Percentiles rank a stretch among this genome's conserved stretches.
Evolutionary conservation across 2,888 invertebrate genomes (phyloP).

Genomic region (Trachelus troglodyta): DNA sequence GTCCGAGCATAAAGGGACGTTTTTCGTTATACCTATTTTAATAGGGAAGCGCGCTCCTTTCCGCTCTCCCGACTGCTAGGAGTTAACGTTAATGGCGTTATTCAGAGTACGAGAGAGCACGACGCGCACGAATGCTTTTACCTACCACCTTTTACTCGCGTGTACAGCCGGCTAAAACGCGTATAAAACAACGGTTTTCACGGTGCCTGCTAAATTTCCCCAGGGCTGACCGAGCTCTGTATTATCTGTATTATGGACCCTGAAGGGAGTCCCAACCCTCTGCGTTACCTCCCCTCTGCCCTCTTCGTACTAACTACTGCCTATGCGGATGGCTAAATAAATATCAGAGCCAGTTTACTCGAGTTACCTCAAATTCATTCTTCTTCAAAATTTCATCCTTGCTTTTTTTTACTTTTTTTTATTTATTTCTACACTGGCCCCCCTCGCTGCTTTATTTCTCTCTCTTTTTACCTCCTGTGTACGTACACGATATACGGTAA

Average conservation of each 20-base stretch:
- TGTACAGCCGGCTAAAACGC: conserved; percentile 35
- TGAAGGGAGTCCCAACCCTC: conserved; percentile 34
- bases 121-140: conserved; percentile 33
- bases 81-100: conserved; percentile 44
- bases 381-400: too few relatives aligned
- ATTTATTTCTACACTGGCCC: too few relatives aligned
- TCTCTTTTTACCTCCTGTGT: too few relatives aligned
- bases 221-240: conserved; percentile 38
- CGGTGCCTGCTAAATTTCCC: conserved; percentile 51
- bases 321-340: not conserved
- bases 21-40: too few relatives aligned
- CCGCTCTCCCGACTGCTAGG: not conserved
- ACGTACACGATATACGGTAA: too few relatives aligned
- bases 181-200: conserved; percentile 51
- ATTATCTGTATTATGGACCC: conserved; percentile 42
- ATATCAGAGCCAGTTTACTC: too few relatives aligned
- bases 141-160: conserved; percentile 28
- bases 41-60: too few relatives aligned
- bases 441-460: too few relatives aligned
- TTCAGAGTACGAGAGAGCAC: conserved; percentile 8
- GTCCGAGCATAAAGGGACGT: too few relatives aligned
- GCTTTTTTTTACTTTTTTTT: too few relatives aligned
- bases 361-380: too few relatives aligned
- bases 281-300: conserved; percentile 16
- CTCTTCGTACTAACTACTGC: conserved; percentile 14